Evolutionary conservation across 1,140 invertebrate genomes (phyloP).

Genomic region (Dendrolimus punctatus): DNA sequence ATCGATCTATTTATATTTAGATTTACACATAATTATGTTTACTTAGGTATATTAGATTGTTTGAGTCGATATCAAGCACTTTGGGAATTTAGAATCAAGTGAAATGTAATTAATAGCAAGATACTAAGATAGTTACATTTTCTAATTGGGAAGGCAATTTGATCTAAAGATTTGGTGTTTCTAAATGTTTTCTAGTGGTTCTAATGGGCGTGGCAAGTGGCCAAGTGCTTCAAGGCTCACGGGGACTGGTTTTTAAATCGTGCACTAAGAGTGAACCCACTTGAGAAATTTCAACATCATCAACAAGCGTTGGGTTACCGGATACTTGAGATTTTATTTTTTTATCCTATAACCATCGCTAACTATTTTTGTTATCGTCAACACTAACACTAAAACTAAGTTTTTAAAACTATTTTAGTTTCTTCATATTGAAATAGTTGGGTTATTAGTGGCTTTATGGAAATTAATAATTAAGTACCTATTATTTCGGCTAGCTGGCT

Average conservation of each 20-base stretch:
- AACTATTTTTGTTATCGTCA: no score
- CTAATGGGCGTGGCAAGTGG: conserved; percentile 53
- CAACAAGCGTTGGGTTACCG: conserved; percentile 22
- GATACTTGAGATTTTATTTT: conserved; percentile 14
- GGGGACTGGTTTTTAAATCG: conserved; percentile 52
- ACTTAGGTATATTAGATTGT: no score
- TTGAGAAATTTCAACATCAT: conserved; percentile 50
- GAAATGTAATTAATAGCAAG: not conserved
- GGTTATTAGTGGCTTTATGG: no score
- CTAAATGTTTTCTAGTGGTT: conserved; percentile 30
- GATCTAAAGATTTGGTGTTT: conserved; percentile 16
- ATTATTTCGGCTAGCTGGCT: no score
- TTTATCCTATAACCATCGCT: conserved; percentile 7
- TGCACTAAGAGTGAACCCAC: conserved; percentile 34
- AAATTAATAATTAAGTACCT: no score
- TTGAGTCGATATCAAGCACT: no score
- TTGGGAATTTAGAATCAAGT: no score
- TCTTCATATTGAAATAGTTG: no score
- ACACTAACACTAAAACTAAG: no score
- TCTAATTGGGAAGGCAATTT: conserved; percentile 26
- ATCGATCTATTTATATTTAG: no score
- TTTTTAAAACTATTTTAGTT: no score
- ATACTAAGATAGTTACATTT: conserved; percentile 2
- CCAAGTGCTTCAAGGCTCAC: conserved; percentile 53
- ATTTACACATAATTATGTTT: no score